Percentiles rank a stretch among this genome's conserved stretches.
Evolutionary conservation across 2,797 vertebrate species (phyloP).

Genomic region (Tenualosa ilisha): DNA sequence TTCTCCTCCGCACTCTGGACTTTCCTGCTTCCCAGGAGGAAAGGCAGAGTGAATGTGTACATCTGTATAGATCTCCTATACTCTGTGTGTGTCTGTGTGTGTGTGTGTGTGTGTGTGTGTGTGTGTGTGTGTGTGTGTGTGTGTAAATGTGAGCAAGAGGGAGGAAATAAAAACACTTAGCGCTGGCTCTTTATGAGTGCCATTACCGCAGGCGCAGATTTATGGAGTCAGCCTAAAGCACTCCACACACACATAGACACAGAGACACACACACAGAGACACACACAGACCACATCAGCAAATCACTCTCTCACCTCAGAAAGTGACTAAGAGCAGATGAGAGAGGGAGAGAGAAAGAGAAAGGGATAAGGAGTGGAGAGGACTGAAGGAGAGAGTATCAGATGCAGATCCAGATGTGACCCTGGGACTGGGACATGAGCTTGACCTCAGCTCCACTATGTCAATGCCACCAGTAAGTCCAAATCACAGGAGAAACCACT

Average conservation of each 20-base stretch:
- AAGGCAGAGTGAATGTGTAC: neutral
- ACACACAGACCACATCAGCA: slow-evolving; percentile 22
- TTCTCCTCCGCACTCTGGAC: neutral
- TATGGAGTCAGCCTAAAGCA: slow-evolving; percentile 44
- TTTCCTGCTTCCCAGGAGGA: neutral
- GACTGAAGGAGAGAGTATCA: neutral
- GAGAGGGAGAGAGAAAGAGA: slow-evolving; percentile 14
- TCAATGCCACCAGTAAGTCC: too few relatives aligned
- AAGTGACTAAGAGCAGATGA: neutral
- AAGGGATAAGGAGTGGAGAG: neutral
- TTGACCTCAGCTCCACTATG: too few relatives aligned
- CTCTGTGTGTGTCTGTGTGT: slow-evolving; percentile 37
- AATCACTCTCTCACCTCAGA: slow-evolving; percentile 36
- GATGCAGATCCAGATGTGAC: neutral
- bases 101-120: slow-evolving; percentile 42
- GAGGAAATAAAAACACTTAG: slow-evolving; percentile 49
- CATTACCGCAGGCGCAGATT: slow-evolving; percentile 50
- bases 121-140: slow-evolving; percentile 37
- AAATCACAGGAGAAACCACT: too few relatives aligned
- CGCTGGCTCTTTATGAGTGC: slow-evolving; percentile 44
- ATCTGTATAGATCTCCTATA: neutral
- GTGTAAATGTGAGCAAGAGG: slow-evolving; percentile 22
- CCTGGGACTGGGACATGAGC: neutral
- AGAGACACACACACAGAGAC: neutral
- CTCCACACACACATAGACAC: neutral